phyloP scores from a whole-genome alignment of 2,797 vertebrate species.

The Phyllotis vaccarum region DNA sequence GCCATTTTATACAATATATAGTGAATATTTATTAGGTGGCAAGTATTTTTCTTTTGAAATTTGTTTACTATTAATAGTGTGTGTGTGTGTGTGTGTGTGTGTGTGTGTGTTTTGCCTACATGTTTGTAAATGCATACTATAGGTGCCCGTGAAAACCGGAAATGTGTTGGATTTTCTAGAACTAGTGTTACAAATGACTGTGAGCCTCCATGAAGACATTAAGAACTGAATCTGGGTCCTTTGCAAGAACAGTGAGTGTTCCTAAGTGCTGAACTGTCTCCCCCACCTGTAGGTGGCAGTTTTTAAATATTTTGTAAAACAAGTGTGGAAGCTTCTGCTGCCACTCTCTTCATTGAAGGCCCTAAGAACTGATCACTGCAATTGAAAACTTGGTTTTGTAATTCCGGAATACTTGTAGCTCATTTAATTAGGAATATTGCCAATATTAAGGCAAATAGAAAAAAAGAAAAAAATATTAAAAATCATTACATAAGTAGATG shows the following conservation, averaged over 20 bases:
- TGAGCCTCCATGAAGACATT: too few species aligned
- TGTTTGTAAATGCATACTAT: background rate
- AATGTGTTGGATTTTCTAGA: background rate
- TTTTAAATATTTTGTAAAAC: background rate
- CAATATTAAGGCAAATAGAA: background rate
- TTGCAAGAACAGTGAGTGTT: background rate
- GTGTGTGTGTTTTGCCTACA: background rate
- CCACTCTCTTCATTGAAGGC: background rate
- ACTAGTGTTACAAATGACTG: background rate
- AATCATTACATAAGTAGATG: background rate
- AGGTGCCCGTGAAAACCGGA: background rate
- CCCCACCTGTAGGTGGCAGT: background rate
- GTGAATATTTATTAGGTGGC: fast-evolving
- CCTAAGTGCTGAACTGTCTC: background rate
- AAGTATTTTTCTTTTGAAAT: background rate
- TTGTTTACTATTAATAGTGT: background rate
- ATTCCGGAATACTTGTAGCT: background rate
- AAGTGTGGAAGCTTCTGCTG: background rate
- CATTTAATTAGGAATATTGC: background rate
- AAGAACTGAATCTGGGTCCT: background rate
- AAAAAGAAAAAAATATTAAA: background rate
- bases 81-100: background rate
- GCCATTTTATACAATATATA: background rate
- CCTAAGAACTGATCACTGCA: background rate
- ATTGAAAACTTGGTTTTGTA: background rate